phyloP scores from a whole-genome alignment of 2,113 vertebrate genomes.

The Vireo altiloquus region DNA sequence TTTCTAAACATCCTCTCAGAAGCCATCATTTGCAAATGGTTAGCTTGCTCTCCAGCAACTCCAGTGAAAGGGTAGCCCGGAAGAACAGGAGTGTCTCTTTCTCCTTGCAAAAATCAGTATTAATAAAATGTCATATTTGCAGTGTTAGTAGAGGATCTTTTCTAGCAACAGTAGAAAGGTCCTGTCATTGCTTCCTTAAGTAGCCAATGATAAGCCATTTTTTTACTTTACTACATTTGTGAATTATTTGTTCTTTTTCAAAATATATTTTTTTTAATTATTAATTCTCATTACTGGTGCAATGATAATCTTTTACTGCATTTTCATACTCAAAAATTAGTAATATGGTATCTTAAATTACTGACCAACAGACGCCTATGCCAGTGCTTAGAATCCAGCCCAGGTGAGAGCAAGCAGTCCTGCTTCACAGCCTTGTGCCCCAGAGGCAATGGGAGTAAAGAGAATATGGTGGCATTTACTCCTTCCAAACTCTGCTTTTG shows the following conservation, averaged over 20 bases:
- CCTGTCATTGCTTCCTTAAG: neutral
- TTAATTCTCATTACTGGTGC: neutral
- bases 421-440: neutral
- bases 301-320: neutral
- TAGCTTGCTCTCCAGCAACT: neutral
- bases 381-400: neutral
- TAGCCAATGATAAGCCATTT: neutral
- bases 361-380: neutral
- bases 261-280: neutral
- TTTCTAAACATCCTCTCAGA: neutral
- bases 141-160: neutral
- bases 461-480: neutral
- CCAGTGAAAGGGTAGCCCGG: neutral
- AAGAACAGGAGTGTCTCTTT: neutral
- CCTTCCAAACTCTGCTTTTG: neutral
- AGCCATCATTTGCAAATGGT: neutral
- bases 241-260: neutral
- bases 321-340: neutral
- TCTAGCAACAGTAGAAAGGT: neutral
- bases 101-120: neutral
- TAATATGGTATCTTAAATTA: neutral
- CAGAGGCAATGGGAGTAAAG: neutral
- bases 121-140: neutral
- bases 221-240: neutral
- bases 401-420: neutral